These are phyloP conservation scores for Raillietiella orientalis DNA, from an alignment of 2,888 invertebrate species.

Conservation along the genomic window DNA sequence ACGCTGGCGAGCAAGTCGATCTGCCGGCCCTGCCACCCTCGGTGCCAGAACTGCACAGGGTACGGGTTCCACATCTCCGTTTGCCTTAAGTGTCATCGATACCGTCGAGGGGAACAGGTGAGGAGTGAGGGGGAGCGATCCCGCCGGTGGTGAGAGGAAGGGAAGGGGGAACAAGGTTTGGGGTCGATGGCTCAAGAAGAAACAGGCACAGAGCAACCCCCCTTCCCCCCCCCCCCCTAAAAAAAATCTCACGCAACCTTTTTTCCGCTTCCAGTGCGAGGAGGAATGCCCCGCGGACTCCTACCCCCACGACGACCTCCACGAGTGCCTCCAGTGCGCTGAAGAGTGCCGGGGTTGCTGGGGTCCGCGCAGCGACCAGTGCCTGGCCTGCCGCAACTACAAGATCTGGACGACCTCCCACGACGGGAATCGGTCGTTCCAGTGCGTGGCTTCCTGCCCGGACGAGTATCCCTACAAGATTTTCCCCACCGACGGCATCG, in stretches of 20 bases:
- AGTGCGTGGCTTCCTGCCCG: constrained; percentile 57
- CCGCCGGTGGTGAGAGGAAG: too few relatives aligned
- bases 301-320: constrained; percentile 36
- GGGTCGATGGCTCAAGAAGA: too few relatives aligned
- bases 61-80: constrained; percentile 42
- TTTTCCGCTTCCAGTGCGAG: constrained; percentile 41
- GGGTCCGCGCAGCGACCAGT: constrained; percentile 40
- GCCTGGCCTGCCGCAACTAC: constrained; percentile 38
- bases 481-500: constrained; percentile 29
- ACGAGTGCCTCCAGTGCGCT: constrained; percentile 39
- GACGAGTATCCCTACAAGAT: constrained; percentile 37
- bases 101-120: constrained; percentile 36
- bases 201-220: too few relatives aligned
- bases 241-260: too few relatives aligned
- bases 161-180: too few relatives aligned
- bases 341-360: constrained; percentile 51
- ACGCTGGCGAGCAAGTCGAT: constrained; percentile 50
- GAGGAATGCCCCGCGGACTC: constrained; percentile 58
- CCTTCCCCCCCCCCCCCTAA: too few relatives aligned
- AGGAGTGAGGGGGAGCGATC: too few relatives aligned
- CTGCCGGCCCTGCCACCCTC: constrained; percentile 61
- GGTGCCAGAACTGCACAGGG: constrained; percentile 57
- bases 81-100: constrained; percentile 56
- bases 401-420: constrained; percentile 25
- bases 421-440: constrained; percentile 33